phyloP scores from a whole-genome alignment of 2,113 vertebrate species.

The Kryptolebias marmoratus region DNA sequence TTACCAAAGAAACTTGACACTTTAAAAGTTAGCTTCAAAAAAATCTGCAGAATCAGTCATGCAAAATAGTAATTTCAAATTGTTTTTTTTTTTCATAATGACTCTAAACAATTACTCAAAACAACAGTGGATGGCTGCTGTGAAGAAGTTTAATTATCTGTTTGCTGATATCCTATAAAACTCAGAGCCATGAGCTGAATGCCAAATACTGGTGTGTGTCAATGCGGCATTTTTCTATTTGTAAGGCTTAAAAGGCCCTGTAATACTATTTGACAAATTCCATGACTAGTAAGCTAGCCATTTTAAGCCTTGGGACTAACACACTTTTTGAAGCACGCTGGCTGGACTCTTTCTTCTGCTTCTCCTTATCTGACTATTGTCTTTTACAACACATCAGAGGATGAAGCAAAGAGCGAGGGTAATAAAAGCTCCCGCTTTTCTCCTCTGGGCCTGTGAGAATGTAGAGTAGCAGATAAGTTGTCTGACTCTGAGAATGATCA shows the following conservation, averaged over 20 bases:
- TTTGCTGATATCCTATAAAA: constrained; percentile 1
- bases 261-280: constrained; percentile 40
- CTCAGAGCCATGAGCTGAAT: constrained; percentile 1
- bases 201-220: constrained; percentile 9
- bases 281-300: constrained; percentile 24
- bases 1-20: no score
- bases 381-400: constrained; percentile 74
- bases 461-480: constrained; percentile 76
- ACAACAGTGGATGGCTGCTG: neutral
- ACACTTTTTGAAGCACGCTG: constrained; percentile 60
- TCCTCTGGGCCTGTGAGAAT: constrained; percentile 71
- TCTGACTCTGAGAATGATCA: constrained; percentile 73
- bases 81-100: neutral
- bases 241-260: constrained; percentile 20
- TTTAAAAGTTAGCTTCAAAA: neutral
- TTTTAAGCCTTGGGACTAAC: constrained; percentile 48
- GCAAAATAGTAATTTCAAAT: constrained; percentile 1
- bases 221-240: constrained; percentile 21
- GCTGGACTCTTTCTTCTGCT: constrained; percentile 58
- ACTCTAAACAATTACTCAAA: neutral
- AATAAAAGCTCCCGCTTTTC: constrained; percentile 66
- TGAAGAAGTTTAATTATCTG: constrained; percentile 2
- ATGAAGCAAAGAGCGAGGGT: constrained; percentile 60
- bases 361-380: constrained; percentile 61
- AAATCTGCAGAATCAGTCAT: neutral